A percentile compares a stretch with the other conserved stretches of the same genome.
Conservation (phyloP, 2,113 vertebrate species). For the Cisticola juncidis region DNA sequence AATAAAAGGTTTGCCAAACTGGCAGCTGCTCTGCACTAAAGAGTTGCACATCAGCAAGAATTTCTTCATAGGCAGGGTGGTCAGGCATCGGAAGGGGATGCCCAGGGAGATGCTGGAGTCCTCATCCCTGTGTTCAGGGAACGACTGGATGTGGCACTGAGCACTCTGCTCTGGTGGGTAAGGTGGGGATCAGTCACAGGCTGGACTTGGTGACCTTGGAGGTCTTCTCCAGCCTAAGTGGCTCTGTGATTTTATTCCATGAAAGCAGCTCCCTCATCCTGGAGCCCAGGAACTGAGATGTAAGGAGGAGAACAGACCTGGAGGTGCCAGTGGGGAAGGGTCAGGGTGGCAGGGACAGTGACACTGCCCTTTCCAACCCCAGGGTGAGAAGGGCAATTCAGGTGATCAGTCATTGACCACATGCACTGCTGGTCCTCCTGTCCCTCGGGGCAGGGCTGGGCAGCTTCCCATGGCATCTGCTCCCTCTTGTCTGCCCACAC, state of each 20-base stretch:
- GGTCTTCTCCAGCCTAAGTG: background rate
- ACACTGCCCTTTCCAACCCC: rapidly evolving
- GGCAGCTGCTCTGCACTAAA: background rate
- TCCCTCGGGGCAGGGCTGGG: background rate
- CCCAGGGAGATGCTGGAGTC: background rate
- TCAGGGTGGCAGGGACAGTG: background rate
- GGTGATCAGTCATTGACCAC: rapidly evolving
- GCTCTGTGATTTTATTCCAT: background rate
- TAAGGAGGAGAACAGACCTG: rapidly evolving
- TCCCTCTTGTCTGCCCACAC: background rate
- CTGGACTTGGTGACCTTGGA: background rate
- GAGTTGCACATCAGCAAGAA: background rate
- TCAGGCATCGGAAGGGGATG: background rate
- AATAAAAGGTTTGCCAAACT: background rate
- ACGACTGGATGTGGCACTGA: background rate
- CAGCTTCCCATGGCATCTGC: background rate
- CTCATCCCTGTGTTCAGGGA: background rate
- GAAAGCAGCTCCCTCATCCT: background rate
- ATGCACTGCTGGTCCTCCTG: rapidly evolving
- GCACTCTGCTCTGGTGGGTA: background rate
- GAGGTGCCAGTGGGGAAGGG: rapidly evolving
- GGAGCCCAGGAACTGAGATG: background rate
- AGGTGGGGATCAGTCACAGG: background rate
- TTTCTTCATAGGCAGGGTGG: background rate
- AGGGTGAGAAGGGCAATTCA: rapidly evolving